phyloP scores from a whole-genome alignment of 2,113 vertebrate species.

The Artemisiospiza belli region DNA sequence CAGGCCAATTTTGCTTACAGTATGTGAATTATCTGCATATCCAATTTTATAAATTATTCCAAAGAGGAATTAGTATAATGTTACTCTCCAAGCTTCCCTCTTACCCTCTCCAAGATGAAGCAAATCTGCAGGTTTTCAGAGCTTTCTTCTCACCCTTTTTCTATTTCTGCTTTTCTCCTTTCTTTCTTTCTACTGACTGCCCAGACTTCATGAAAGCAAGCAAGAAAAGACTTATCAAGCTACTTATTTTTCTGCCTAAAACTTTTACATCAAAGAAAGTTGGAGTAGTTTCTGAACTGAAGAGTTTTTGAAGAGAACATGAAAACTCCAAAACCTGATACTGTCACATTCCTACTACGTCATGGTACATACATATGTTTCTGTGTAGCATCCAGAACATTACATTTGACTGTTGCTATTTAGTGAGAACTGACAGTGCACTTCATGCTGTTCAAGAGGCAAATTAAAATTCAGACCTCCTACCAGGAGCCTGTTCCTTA shows the following conservation, averaged over 20 bases:
- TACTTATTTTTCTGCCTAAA: background rate
- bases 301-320: background rate
- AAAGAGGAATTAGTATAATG: background rate
- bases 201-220: background rate
- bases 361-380: background rate
- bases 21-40: background rate
- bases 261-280: background rate
- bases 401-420: background rate
- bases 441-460: background rate
- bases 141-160: background rate
- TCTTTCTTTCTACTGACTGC: background rate
- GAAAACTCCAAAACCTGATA: background rate
- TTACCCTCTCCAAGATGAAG: background rate
- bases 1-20: constrained; percentile 9
- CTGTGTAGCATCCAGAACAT: background rate
- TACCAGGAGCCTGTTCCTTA: constrained; percentile 17
- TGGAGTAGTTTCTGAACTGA: background rate
- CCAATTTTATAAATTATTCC: background rate
- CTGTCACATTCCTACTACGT: background rate
- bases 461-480: constrained; percentile 3
- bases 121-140: background rate
- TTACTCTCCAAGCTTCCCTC: background rate
- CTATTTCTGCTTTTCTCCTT: background rate
- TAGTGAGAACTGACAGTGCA: background rate
- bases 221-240: background rate